phyloP scores from a whole-genome alignment of 2,888 invertebrate genomes.

The Cephus pygmeus region DNA sequence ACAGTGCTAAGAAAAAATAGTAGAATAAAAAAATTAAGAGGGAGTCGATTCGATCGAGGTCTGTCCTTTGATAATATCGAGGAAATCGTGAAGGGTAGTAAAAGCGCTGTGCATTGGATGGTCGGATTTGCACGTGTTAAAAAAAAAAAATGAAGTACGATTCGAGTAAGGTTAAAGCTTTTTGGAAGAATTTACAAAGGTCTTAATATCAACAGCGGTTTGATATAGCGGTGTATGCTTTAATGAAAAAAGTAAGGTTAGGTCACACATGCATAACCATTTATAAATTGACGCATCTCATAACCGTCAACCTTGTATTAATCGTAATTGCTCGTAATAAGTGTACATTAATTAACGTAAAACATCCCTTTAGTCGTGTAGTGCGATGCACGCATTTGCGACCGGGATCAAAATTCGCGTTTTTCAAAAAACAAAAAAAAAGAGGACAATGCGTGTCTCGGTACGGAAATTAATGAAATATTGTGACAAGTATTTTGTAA shows the following conservation, averaged over 20 bases:
- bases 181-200: conserved; percentile 37
- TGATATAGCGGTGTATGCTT: conserved; percentile 29
- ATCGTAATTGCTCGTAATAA: conserved; percentile 31
- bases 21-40: background rate
- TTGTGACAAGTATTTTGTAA: background rate
- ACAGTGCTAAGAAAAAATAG: background rate
- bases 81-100: conserved; percentile 49
- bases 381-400: conserved; percentile 37
- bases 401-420: conserved; percentile 11
- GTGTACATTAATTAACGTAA: conserved; percentile 26
- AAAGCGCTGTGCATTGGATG: conserved; percentile 1
- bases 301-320: conserved; percentile 35
- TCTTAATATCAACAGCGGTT: conserved; percentile 39
- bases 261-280: conserved; percentile 9
- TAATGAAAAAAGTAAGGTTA: conserved; percentile 21
- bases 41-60: background rate
- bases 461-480: background rate
- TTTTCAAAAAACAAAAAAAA: background rate
- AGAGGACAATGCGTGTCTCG: background rate
- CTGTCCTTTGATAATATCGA: conserved; percentile 44
- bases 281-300: conserved; percentile 25
- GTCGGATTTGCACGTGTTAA: conserved; percentile 39
- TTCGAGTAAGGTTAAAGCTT: conserved; percentile 33
- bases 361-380: conserved; percentile 37
- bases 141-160: conserved; percentile 24